Conservation (phyloP, 1,140 invertebrate species). For the Drosophila equinoxialis region DNA sequence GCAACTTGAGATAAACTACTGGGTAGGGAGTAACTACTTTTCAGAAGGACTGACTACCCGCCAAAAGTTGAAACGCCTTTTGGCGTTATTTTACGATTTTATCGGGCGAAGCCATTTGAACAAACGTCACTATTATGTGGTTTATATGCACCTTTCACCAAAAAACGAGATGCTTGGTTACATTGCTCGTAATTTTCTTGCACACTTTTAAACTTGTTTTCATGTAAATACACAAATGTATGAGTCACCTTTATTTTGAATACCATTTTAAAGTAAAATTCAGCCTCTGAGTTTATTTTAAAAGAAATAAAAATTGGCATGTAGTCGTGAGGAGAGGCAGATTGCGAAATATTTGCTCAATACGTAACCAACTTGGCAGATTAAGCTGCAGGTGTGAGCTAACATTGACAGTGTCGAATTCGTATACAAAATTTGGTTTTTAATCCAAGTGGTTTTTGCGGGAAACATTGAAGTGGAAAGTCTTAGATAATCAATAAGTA, state of each 20-base stretch:
- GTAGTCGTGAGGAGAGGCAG: neutral
- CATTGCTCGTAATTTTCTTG: too few relatives aligned
- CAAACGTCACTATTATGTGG: conserved; percentile 1
- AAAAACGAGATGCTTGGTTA: too few relatives aligned
- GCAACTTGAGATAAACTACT: conserved; percentile 5
- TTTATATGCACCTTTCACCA: too few relatives aligned
- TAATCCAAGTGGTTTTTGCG: too few relatives aligned
- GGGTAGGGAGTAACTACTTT: neutral
- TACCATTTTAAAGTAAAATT: too few relatives aligned
- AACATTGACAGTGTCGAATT: too few relatives aligned
- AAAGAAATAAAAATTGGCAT: neutral
- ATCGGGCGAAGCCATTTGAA: neutral
- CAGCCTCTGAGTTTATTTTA: neutral
- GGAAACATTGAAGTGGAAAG: too few relatives aligned
- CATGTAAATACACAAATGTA: neutral
- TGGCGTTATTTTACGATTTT: neutral
- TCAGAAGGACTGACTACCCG: neutral
- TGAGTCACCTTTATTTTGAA: neutral
- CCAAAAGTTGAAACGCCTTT: neutral
- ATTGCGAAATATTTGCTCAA: neutral
- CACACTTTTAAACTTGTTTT: too few relatives aligned
- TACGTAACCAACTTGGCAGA: neutral
- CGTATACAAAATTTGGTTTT: too few relatives aligned
- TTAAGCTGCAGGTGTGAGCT: too few relatives aligned
- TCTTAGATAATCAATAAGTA: too few relatives aligned